Base-by-base conservation (phyloP, 2,888 invertebrate genomes). In the Hesperia comma region DNA sequence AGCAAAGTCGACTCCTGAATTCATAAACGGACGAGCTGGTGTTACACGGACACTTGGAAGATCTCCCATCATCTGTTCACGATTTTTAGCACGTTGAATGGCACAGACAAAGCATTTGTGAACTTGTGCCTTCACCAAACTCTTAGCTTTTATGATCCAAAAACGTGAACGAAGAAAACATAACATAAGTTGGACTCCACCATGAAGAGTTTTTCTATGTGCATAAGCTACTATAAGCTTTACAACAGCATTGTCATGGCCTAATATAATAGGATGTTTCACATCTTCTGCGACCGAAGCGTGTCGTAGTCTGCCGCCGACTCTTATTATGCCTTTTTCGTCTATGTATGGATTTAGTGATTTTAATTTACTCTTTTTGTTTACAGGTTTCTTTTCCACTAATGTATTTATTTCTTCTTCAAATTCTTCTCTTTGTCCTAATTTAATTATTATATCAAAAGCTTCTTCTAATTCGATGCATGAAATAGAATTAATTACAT, bases 61-160 rank as follows among this genome's bases (percentile, higher is more conserved):
- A 17, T 75, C 70, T n/a, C 74, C 77, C 74, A 74, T 77, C 4
- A 75, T 57, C 57, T 74, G 74, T 57, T 53, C 70, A 54, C 56
- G 61, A 55, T 12, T 61, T 57, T 53, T 49, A 21, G 40, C 61
- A 15, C 41, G 37, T 56, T 51, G 26, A n/a, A 15, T 61, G 17
- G 61, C 61, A 49, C 68, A 68, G 7, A 26, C 21, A 12, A 68
- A n/a, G 49, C 68, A 68, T 63, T 63, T 63, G 15, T 51, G 37
- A n/a, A 58, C 10, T n/a, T 21, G 21, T 19, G 14, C 12, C 15
- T 61, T 61, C 5, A 67, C 61, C 32, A 19, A 19, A 17, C 12
- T 46, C 17, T 63, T 68, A 6, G 37, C 61, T 6, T 53, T 57
- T 14, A 68, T 41, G 8, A 68, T 57, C 68, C 68, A 68, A 53